Evolutionary conservation across 2,113 vertebrate genomes (phyloP), one percentile per base, ranked within the genome.

Genomic region (Lucifuga dentata): DNA sequence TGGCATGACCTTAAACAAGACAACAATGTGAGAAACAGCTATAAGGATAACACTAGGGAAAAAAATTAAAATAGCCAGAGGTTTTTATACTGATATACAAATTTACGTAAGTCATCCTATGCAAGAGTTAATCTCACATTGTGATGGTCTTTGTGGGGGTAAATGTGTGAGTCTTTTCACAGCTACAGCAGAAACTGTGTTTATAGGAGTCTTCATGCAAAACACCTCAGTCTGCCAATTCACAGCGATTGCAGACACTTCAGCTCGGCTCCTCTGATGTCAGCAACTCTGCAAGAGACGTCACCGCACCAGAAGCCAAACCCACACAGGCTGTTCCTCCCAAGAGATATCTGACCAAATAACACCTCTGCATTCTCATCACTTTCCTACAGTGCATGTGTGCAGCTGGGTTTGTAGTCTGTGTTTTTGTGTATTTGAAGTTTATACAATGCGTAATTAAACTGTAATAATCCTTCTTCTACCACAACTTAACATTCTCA

Each of bases 91-190:
- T 39, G 38, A 51, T 43, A 19, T 35, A 17, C 43, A 46, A 44
- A 69, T 8, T 40, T 57, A 50, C 8, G 2, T n/a, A n/a, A n/a
- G n/a, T n/a, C 66, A 53, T 46, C 53, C 57, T 29, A 32, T 41
- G 49, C 9, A 59, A 79, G 70, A 59, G 57, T 68, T 76, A 84
- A 75, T 35, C 15, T 36, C 33, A 59, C 57, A 69, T 16, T 71
- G 81, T 60, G 63, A 72, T 49, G 62, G 36, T 63, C 24, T 67
- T 39, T 63, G 71, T 68, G 67, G 71, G 58, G 81, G 68, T 79
- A 78, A 84, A 84, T 75, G 21, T n/a, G n/a, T n/a, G n/a, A 73
- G 64, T 73, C 67, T 82, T 73, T 84, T 83, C 72, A 76, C 73
- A 72, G 67, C 46, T 43, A 69, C 46, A 66, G 55, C 63, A 60